These are phyloP conservation scores for Haliaeetus leucogaster DNA, from an alignment of 2,113 vertebrate species.

Conservation along the genomic window DNA sequence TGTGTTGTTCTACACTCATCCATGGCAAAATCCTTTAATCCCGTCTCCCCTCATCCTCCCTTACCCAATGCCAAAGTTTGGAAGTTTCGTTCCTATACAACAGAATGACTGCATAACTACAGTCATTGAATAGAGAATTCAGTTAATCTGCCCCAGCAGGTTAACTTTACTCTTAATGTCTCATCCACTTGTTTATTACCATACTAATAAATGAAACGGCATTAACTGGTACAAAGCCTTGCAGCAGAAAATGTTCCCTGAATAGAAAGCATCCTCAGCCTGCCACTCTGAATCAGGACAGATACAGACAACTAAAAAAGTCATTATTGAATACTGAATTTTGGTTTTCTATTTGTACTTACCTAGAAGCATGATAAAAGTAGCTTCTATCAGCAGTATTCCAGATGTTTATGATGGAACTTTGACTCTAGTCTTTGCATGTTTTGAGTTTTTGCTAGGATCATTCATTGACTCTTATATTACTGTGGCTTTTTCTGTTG, in stretches of 20 bases:
- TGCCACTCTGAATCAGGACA: background rate
- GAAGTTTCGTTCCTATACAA: background rate
- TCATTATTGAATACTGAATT: background rate
- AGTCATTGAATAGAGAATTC: background rate
- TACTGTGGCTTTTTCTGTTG: background rate
- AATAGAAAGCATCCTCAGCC: background rate
- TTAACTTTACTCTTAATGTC: background rate
- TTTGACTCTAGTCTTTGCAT: background rate
- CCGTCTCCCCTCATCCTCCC: background rate
- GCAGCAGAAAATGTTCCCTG: background rate
- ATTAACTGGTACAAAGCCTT: background rate
- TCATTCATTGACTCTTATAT: background rate
- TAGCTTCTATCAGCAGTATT: background rate
- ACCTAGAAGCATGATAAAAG: background rate
- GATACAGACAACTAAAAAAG: background rate
- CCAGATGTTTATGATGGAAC: background rate
- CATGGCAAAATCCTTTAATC: background rate
- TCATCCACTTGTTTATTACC: background rate
- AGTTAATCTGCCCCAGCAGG: background rate
- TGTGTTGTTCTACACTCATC: background rate
- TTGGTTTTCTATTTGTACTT: background rate
- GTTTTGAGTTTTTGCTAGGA: background rate
- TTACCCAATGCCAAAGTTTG: background rate
- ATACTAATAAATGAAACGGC: background rate
- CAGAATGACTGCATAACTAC: background rate